Evolutionary conservation across 2,797 vertebrate genomes (phyloP), one percentile per base, ranked within the genome.

Genomic region (Phataginus tetradactyla): DNA sequence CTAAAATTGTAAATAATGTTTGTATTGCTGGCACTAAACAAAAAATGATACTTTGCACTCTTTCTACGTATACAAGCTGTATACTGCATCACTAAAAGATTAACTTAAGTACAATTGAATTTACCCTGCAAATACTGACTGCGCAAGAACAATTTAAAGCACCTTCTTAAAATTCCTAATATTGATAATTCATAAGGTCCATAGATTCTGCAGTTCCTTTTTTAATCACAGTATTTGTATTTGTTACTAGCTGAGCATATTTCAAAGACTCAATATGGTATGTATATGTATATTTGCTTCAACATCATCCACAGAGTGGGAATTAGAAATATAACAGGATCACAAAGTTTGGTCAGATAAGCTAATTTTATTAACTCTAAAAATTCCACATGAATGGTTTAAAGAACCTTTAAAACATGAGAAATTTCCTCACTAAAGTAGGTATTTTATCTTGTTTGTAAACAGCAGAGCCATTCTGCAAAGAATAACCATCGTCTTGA

Each of bases 361-460:
- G 5, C 2, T 61, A 39, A 69, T 72, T 91, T 85, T 81, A 32
- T 63, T 81, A 57, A 75, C 21, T 96, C 51, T 94, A 79, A 87
- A 96, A 86, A 77, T 45, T 88, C 85, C 90, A 51, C 72, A 72
- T 91, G 92, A 95, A 5, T 34, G 64, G 61, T 96, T 97, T 98
- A 96, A 86, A 95, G 39, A 97, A 96, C 59, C 25, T 95, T 96
- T 97, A 37, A 97, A 97, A 96, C 96, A 90, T 97, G 88, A 92
- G 97, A 98, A 97, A 93, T 10, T 84, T 93, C 96, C 92, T 96
- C 86, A 77, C 53, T 93, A 96, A 97, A 96, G 97, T 90, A 95
- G 89, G 95, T 96, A 95, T 93, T 84, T 86, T 95, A 69, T 93
- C 89, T 88, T 94, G 64, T 96, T 98, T 97, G 88, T 92, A 95